Evolutionary conservation across 2,888 invertebrate species (phyloP).

Genomic region (Sesamia inferens): DNA sequence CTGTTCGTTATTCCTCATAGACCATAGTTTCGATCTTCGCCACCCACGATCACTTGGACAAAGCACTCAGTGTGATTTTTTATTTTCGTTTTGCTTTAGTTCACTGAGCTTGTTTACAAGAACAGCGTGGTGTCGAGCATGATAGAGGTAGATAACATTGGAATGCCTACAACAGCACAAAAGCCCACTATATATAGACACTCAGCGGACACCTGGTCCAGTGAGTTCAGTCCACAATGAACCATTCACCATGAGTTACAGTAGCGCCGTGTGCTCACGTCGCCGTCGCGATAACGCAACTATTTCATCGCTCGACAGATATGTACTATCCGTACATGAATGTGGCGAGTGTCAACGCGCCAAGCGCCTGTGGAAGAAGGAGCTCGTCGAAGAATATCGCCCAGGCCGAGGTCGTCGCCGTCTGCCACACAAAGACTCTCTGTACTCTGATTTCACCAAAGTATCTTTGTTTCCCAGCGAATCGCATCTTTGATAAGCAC

Average conservation of each 20-base stretch:
- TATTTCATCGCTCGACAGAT: not conserved
- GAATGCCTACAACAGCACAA: not conserved
- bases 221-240: conserved; percentile 17
- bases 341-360: not conserved
- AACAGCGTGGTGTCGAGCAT: not conserved
- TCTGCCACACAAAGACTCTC: conserved; percentile 6
- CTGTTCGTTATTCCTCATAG: no score
- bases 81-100: no score
- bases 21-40: no score
- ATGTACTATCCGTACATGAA: conserved; percentile 4
- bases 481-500: conserved; percentile 24
- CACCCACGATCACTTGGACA: no score
- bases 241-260: conserved; percentile 9
- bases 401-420: no score
- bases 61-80: no score
- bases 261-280: not conserved
- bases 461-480: conserved; percentile 41
- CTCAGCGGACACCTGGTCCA: conserved; percentile 20
- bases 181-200: not conserved
- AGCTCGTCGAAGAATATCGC: not conserved
- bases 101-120: not conserved
- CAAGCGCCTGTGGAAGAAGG: not conserved
- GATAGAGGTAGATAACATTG: not conserved
- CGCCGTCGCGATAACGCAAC: conserved; percentile 19
- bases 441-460: conserved; percentile 34